Evolutionary conservation across 2,888 invertebrate species (phyloP).

Genomic region (Drosophila paranaensis): DNA sequence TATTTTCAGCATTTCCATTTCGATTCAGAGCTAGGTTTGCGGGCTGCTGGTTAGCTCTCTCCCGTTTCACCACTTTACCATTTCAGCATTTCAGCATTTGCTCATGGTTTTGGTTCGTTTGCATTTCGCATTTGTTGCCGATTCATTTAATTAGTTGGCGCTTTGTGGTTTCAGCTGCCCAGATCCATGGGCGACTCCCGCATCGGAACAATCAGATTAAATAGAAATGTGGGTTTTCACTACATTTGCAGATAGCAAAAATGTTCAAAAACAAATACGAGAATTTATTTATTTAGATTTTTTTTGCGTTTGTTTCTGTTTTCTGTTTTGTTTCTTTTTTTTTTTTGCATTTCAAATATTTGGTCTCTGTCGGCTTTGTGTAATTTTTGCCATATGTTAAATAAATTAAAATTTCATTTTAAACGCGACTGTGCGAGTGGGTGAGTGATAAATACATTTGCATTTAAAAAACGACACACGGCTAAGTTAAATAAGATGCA

Average conservation of each 20-base stretch:
- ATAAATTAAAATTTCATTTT: slow-evolving; percentile 70
- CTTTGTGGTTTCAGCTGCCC: slow-evolving; percentile 61
- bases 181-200: slow-evolving; percentile 15
- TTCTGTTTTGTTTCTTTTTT: slow-evolving; percentile 11
- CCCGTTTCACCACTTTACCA: neutral
- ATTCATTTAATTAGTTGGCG: slow-evolving; percentile 77
- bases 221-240: slow-evolving; percentile 53
- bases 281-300: slow-evolving; percentile 38
- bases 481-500: slow-evolving; percentile 30
- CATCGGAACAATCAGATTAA: slow-evolving; percentile 57
- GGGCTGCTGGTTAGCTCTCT: slow-evolving; percentile 8
- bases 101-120: slow-evolving; percentile 8
- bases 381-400: slow-evolving; percentile 67
- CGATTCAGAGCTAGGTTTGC: slow-evolving; percentile 17
- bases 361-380: slow-evolving; percentile 48
- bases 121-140: slow-evolving; percentile 58
- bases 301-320: neutral
- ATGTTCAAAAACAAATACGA: slow-evolving; percentile 59
- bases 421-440: slow-evolving; percentile 15
- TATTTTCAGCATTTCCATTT: slow-evolving; percentile 21
- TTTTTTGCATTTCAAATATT: slow-evolving; percentile 34
- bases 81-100: slow-evolving; percentile 10
- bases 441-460: slow-evolving; percentile 47
- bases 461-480: slow-evolving; percentile 28
- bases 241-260: slow-evolving; percentile 44